Evolutionary conservation across 2,888 invertebrate species (phyloP), one percentile per base, ranked within the genome.

Genomic region (Drosophila tanythrix): DNA sequence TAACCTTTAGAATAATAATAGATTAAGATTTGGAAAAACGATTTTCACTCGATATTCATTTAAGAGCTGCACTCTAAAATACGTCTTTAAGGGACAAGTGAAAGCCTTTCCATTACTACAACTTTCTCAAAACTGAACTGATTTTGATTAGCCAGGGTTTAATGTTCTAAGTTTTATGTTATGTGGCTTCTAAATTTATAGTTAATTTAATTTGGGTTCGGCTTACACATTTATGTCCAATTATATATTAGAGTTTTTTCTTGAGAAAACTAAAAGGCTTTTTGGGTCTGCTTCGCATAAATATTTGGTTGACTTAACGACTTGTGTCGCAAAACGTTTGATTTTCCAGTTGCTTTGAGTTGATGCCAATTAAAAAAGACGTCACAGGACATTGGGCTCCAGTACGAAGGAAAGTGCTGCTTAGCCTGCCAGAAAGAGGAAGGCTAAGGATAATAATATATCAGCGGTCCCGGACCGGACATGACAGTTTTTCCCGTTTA

Each of bases 401-500:
- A 21, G 58, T 35, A 53, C 62, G 61, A 57, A 61, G 69, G 60
- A 57, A 46, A 43, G 29, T 21, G 46, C 77, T 86, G 82, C 82
- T 89, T 36, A 59, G 48, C 58, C 48, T 40, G 55, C 38, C 59
- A 25, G 36, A 33, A 43, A 60, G 50, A 36, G 56, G 68, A 25
- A 25, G 27, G 29, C 46, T 3, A 48, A 78, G 82, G 76, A 82
- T 77, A 83, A 87, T 78, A 84, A 88, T 84, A 79, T 81, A 86
- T 86, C 87, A 87, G 73, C 67, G 76, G 66, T 58, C 63, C 63
- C 71, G 69, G 75, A 70, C 74, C 79, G 70, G 84, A 81, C 74
- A 76, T 88, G 85, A 86, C 85, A 86, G 90, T 73, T 89, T 89
- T 69, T 68, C 56, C 66, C 78, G 73, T 81, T 76, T 88, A 80